Evolutionary conservation across 1,140 invertebrate species (phyloP).

Genomic region (Hormaphis cornu): DNA sequence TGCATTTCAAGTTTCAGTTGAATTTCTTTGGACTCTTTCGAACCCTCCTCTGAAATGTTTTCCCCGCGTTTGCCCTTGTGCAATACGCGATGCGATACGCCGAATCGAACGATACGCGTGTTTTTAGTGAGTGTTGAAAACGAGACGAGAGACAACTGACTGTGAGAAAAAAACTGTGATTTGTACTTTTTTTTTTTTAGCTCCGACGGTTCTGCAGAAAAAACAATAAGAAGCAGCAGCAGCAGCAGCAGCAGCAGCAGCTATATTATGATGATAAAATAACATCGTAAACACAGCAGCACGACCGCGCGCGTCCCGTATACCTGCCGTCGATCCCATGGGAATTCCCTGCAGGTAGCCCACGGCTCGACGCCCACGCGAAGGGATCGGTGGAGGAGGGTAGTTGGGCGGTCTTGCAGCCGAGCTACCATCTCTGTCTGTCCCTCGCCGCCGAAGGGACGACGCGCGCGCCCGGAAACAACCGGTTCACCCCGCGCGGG

Average conservation of each 20-base stretch:
- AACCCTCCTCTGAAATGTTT: too few relatives aligned
- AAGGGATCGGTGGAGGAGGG: too few relatives aligned
- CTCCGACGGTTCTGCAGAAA: not conserved
- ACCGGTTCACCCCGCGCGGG: not conserved
- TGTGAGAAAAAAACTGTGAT: constrained; percentile 25
- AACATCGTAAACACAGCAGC: not conserved
- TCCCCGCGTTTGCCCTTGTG: too few relatives aligned
- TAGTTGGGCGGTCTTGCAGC: constrained; percentile 8
- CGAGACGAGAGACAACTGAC: not conserved
- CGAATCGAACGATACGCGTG: too few relatives aligned
- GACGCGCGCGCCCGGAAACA: not conserved
- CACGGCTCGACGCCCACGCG: not conserved
- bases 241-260: not conserved
- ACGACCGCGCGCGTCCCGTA: not conserved
- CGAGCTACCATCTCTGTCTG: constrained; percentile 20
- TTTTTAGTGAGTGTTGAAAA: too few relatives aligned
- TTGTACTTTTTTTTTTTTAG: too few relatives aligned
- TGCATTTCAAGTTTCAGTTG: too few relatives aligned
- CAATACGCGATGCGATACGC: too few relatives aligned
- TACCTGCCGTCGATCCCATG: not conserved
- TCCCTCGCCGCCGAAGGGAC: not conserved
- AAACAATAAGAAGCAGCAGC: not conserved
- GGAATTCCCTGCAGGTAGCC: constrained; percentile 25
- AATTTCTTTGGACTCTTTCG: too few relatives aligned
- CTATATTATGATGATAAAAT: not conserved